Conservation (phyloP, 2,888 invertebrate genomes). For the Phytoseiulus persimilis region DNA sequence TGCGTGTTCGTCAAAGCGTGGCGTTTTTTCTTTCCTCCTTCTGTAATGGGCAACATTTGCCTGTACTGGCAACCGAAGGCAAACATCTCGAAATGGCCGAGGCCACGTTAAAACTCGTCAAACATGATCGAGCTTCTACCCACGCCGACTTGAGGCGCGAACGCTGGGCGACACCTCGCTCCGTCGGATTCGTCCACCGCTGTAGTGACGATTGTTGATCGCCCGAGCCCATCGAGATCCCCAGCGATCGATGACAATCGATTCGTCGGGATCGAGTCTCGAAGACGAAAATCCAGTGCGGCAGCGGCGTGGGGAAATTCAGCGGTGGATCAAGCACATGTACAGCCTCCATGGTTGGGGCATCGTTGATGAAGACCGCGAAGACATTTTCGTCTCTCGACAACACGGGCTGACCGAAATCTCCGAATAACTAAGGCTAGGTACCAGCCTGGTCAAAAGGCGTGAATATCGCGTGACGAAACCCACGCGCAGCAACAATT, state of each 20-base stretch:
- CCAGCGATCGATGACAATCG: background rate
- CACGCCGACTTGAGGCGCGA: background rate
- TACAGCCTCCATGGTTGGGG: too few species aligned
- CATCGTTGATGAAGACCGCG: too few species aligned
- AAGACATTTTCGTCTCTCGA: background rate
- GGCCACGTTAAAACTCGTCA: background rate
- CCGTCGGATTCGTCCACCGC: background rate
- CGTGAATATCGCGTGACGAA: background rate
- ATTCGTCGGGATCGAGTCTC: too few species aligned
- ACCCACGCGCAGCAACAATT: background rate
- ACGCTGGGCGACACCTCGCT: background rate
- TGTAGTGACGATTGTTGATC: background rate
- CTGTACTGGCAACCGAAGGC: background rate
- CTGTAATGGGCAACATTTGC: background rate
- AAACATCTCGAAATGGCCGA: background rate
- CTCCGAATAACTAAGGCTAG: background rate
- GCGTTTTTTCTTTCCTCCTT: background rate
- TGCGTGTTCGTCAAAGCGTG: background rate
- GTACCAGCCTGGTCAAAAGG: background rate
- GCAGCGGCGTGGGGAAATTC: too few species aligned
- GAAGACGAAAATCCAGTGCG: too few species aligned
- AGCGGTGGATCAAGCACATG: too few species aligned
- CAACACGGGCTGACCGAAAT: background rate
- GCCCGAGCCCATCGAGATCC: background rate
- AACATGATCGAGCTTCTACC: background rate